phyloP scores from a whole-genome alignment of 2,888 invertebrate genomes.

The Notodonta dromedarius region DNA sequence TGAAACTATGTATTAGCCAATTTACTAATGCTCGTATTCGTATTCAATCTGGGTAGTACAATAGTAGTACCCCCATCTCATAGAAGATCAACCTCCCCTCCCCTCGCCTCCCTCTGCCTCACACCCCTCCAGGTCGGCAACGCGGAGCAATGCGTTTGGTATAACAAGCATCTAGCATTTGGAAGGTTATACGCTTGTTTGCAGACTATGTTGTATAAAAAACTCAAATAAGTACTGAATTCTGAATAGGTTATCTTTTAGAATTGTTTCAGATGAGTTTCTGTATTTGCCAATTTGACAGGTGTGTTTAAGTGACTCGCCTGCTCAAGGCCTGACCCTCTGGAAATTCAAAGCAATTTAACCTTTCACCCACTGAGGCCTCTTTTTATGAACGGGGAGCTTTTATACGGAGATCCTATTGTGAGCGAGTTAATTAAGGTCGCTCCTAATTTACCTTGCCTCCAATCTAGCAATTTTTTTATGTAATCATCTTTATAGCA shows the following conservation, averaged over 20 bases:
- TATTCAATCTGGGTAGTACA: too few relatives aligned
- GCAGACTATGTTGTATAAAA: too few relatives aligned
- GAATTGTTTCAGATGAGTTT: too few relatives aligned
- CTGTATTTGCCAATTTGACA: background rate
- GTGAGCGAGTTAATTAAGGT: background rate
- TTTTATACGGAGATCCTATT: background rate
- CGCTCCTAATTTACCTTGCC: slow-evolving; percentile 1
- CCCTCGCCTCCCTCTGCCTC: too few relatives aligned
- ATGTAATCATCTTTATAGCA: background rate
- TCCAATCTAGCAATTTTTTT: background rate
- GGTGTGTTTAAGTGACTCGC: background rate
- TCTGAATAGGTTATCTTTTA: too few relatives aligned
- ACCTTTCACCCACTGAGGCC: slow-evolving; percentile 4
- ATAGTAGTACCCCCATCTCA: too few relatives aligned
- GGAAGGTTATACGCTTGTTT: too few relatives aligned
- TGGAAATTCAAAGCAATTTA: slow-evolving; percentile 2
- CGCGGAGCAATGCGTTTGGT: too few relatives aligned
- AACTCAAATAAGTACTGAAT: too few relatives aligned
- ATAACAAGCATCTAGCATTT: too few relatives aligned
- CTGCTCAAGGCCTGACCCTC: background rate
- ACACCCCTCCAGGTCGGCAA: too few relatives aligned
- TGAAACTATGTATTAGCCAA: background rate
- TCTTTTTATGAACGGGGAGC: background rate
- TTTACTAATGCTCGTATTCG: background rate
- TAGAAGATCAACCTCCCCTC: too few relatives aligned